phyloP scores from a whole-genome alignment of 2,888 invertebrate species.

The Drosophila fulvimacula region DNA sequence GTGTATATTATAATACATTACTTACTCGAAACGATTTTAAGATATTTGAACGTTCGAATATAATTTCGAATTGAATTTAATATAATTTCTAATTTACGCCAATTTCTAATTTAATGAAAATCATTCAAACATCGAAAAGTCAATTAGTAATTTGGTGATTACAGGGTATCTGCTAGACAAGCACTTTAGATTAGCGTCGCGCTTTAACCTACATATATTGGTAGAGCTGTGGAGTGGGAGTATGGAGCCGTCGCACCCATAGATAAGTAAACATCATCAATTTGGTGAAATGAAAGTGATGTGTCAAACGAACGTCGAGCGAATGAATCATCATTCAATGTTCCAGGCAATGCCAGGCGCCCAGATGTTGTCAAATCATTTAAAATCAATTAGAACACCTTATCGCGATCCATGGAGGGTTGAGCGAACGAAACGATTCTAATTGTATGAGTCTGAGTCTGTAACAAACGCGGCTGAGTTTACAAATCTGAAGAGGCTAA shows the following conservation, averaged over 20 bases:
- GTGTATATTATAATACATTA: background rate
- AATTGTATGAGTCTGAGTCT: background rate
- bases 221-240: constrained; percentile 17
- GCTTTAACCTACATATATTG: constrained; percentile 23
- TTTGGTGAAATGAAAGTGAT: constrained; percentile 36
- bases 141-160: background rate
- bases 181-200: background rate
- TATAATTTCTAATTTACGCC: background rate
- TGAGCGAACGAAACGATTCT: background rate
- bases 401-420: constrained; percentile 7
- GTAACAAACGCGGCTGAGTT: background rate
- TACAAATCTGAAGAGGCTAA: background rate
- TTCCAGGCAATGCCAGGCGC: constrained; percentile 16
- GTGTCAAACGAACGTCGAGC: constrained; percentile 27
- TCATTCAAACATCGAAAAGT: too few relatives aligned
- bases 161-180: constrained; percentile 25
- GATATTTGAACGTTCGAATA: background rate
- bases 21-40: background rate
- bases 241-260: constrained; percentile 4
- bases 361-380: constrained; percentile 42
- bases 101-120: too few relatives aligned
- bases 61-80: background rate
- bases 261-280: constrained; percentile 47
- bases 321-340: constrained; percentile 50
- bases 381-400: constrained; percentile 34